Evolutionary conservation across 2,113 vertebrate genomes (phyloP).

Genomic region (Sminthopsis crassicaudata): DNA sequence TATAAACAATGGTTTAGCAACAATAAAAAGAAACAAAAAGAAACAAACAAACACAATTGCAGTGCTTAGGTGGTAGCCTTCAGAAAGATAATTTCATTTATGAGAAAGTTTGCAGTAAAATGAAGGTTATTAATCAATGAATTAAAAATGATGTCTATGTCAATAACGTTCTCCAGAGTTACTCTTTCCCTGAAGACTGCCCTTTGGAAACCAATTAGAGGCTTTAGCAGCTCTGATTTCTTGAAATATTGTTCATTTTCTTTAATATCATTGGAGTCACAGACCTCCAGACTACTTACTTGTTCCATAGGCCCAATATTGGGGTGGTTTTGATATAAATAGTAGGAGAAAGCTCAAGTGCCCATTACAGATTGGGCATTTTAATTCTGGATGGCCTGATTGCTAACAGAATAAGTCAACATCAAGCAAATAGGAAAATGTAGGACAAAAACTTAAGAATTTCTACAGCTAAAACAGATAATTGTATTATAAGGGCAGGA

Average conservation of each 20-base stretch:
- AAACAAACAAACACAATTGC: constrained; percentile 35
- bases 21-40: constrained; percentile 15
- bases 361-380: neutral
- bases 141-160: constrained; percentile 45
- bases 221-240: constrained; percentile 32
- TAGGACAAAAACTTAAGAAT: neutral
- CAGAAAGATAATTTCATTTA: constrained; percentile 62
- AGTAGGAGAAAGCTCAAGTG: constrained; percentile 13
- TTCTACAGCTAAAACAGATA: neutral
- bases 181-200: constrained; percentile 51
- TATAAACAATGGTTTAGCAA: neutral
- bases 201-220: constrained; percentile 19
- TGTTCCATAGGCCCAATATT: constrained; percentile 27
- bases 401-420: neutral
- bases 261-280: constrained; percentile 23
- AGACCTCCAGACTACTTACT: neutral
- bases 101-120: constrained; percentile 19
- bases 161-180: constrained; percentile 36
- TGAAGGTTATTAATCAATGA: constrained; percentile 16
- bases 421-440: neutral
- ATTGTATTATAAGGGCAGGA: neutral
- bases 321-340: constrained; percentile 6
- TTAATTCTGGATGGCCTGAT: neutral
- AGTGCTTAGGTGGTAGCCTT: constrained; percentile 2
- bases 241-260: neutral